Conservation (phyloP, 2,888 invertebrate species). For the Hypena proboscidalis region DNA sequence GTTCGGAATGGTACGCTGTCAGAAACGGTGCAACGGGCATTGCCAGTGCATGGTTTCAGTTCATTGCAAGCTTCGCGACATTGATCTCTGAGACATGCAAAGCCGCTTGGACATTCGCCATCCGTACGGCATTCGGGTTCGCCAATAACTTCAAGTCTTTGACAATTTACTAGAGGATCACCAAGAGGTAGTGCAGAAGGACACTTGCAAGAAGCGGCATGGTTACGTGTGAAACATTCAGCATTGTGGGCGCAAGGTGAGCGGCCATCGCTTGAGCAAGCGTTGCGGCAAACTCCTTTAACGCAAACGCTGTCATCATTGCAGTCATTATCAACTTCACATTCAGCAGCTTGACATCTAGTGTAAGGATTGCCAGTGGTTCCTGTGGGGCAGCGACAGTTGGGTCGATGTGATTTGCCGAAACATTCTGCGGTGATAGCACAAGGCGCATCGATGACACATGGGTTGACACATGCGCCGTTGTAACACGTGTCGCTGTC, state of each 20-base stretch:
- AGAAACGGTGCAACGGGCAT: conserved; percentile 92
- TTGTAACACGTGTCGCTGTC: conserved; percentile 93
- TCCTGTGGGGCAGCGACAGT: conserved; percentile 92
- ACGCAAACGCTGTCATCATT: conserved; percentile 90
- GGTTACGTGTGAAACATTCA: conserved; percentile 91
- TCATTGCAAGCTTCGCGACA: conserved; percentile 92
- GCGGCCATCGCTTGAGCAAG: conserved; percentile 87
- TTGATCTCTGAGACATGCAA: conserved; percentile 91
- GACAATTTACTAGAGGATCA: conserved; percentile 92
- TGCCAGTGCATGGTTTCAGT: conserved; percentile 90
- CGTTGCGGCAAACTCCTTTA: conserved; percentile 90
- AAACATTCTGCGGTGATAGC: conserved; percentile 94
- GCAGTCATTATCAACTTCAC: conserved; percentile 92
- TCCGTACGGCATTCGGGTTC: conserved; percentile 91
- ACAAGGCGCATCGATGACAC: conserved; percentile 92
- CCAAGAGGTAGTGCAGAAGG: conserved; percentile 92
- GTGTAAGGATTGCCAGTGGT: conserved; percentile 92
- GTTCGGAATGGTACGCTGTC: conserved; percentile 95
- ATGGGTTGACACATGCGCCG: conserved; percentile 92
- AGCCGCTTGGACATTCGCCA: conserved; percentile 91
- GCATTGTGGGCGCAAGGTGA: conserved; percentile 94
- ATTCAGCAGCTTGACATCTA: conserved; percentile 91
- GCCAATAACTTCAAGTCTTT: conserved; percentile 75
- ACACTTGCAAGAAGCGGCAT: conserved; percentile 93
- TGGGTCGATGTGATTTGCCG: conserved; percentile 91